These are phyloP conservation scores for Metopolophium dirhodum DNA, from an alignment of 1,140 invertebrate genomes.

Conservation along the genomic window DNA sequence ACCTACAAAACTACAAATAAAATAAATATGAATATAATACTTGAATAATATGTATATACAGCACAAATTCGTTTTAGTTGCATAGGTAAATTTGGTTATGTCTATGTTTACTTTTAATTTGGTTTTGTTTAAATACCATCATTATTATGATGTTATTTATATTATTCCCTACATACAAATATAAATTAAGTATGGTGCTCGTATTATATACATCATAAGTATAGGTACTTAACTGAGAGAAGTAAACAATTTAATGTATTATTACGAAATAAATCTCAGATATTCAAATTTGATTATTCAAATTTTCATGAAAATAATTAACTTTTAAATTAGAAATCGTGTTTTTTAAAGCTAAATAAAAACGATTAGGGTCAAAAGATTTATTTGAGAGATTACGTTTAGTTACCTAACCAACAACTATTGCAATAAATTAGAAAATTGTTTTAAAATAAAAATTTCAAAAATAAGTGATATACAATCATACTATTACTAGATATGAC, in stretches of 20 bases:
- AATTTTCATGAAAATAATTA: background rate
- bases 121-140: background rate
- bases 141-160: background rate
- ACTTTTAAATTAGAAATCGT: too few species aligned
- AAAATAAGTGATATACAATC: too few species aligned
- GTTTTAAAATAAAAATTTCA: too few species aligned
- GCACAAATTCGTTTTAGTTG: background rate
- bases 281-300: background rate
- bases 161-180: background rate
- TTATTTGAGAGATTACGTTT: too few species aligned
- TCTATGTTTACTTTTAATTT: background rate
- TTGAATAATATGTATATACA: too few species aligned
- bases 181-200: background rate
- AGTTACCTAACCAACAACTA: too few species aligned
- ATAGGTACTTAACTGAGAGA: background rate
- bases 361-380: too few species aligned
- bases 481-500: too few species aligned
- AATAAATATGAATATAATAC: background rate
- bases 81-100: background rate
- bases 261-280: background rate
- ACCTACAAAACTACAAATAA: background rate
- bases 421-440: too few species aligned
- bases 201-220: background rate
- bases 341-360: too few species aligned
- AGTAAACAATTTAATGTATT: background rate